Conservation (phyloP, 2,888 invertebrate species). For the Acheta domesticus region DNA sequence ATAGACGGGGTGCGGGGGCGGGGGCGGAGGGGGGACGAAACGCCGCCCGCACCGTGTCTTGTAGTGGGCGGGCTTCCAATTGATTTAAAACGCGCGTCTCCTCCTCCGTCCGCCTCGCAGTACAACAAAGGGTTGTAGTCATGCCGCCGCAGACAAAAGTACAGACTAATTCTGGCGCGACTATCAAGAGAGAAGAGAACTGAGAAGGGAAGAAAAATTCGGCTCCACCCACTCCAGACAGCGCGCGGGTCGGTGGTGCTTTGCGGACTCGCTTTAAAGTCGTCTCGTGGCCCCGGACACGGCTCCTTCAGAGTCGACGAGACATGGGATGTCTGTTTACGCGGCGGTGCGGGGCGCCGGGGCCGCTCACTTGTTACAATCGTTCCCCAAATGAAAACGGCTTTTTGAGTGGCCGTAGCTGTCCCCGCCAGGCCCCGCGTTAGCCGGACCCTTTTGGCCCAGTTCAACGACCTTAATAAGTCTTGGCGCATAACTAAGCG, state of each 20-base stretch:
- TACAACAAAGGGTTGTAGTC: not conserved
- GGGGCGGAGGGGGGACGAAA: not conserved
- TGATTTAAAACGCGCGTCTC: not conserved
- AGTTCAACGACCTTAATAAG: not conserved
- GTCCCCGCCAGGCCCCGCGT: not conserved
- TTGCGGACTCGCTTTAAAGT: not conserved
- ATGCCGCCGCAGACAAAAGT: not conserved
- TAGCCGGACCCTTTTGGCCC: not conserved
- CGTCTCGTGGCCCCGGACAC: not conserved
- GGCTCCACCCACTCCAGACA: not conserved
- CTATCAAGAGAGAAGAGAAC: not conserved
- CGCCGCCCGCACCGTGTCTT: not conserved
- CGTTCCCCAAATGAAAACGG: slow-evolving; percentile 18
- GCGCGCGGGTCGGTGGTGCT: not conserved
- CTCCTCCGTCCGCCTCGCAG: not conserved
- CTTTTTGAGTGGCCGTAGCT: not conserved
- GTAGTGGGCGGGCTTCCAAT: slow-evolving; percentile 4
- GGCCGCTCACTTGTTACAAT: not conserved
- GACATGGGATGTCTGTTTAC: not conserved
- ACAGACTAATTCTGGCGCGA: not conserved
- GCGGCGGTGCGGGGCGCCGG: not conserved
- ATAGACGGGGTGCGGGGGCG: not conserved
- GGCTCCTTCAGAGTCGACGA: too few species aligned
- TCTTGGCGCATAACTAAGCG: not conserved
- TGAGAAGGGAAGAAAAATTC: not conserved